phyloP scores from a whole-genome alignment of 1,140 invertebrate species.

The Asobara japonica region DNA sequence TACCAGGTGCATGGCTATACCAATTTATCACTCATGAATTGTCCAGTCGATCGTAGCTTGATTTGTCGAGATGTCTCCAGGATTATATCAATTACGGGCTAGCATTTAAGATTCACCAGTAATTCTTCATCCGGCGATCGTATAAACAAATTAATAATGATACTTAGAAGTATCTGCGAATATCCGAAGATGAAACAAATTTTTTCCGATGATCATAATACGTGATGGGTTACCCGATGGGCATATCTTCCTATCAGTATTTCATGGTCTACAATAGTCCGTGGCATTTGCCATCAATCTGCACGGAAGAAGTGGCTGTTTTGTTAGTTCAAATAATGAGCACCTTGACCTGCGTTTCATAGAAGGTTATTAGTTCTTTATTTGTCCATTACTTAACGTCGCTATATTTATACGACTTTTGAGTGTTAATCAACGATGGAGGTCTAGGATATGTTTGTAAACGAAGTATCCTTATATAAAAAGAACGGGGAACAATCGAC shows the following conservation, averaged over 20 bases:
- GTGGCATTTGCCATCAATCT: not conserved
- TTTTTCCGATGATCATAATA: not conserved
- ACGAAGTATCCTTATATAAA: no score
- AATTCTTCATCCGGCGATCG: not conserved
- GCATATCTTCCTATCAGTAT: not conserved
- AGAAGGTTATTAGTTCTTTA: no score
- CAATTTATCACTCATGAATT: not conserved
- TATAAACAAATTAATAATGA: not conserved
- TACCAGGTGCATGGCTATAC: not conserved
- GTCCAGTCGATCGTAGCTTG: not conserved
- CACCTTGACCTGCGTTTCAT: no score
- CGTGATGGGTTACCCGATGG: not conserved
- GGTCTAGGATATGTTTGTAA: no score
- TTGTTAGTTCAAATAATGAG: no score
- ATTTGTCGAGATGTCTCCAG: constrained; percentile 1
- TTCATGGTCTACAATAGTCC: not conserved
- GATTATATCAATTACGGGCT: not conserved
- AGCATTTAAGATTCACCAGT: not conserved
- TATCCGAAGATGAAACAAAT: not conserved
- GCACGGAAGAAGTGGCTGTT: not conserved
- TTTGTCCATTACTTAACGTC: no score
- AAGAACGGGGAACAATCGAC: no score
- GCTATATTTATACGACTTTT: no score
- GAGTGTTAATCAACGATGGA: no score
- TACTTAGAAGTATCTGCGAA: not conserved